Base-by-base conservation (phyloP, 2,888 invertebrate genomes). In the Sesamia inferens region DNA sequence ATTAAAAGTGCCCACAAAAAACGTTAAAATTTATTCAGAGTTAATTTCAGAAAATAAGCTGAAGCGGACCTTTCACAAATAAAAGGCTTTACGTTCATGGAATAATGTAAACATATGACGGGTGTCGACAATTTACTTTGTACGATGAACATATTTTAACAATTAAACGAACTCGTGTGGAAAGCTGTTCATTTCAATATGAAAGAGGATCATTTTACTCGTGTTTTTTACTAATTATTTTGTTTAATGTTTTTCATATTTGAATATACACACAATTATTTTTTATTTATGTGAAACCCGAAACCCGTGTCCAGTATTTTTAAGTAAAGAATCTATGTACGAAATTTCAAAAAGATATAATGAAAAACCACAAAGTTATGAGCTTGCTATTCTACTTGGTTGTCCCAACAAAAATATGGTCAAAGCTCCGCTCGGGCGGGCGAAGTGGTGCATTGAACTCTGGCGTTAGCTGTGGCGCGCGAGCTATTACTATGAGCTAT, bases 61-160 rank as follows among this genome's bases (percentile, higher is more conserved):
- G 81, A 81, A 77, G 68, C 61, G 55, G 63, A 82, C 39, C 78
- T 78, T 78, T 78, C 78, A 81, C 67, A 69, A 68, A 71, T 81
- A 69, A 78, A 81, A 78, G 70, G 68, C 71, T 71, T 19, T n/a
- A 71, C 65, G 57, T 61, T 63, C 70, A 59, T 22, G 48, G 63
- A 11, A 44, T 67, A 57, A 81, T 47, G 74, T 51, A 72, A 61
- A 81, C 74, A 61, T 14, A 67, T 68, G 82, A 72, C 78, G 74
- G 71, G 67, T 78, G 82, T 69, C 71, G 82, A 81, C 82, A 81
- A 64, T 80, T 77, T 72, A 78, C 68, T 67, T 74, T 39, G 82
- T 78, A 84, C 82, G 57, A 22, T 71, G 73, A 78, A 69, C 67
- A 70, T 82, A 76, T 74, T 79, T 79, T 64, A 62, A 64, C 63